These are phyloP conservation scores for Cirrhinus mrigala DNA, from an alignment of 2,797 vertebrate genomes.

Conservation along the genomic window DNA sequence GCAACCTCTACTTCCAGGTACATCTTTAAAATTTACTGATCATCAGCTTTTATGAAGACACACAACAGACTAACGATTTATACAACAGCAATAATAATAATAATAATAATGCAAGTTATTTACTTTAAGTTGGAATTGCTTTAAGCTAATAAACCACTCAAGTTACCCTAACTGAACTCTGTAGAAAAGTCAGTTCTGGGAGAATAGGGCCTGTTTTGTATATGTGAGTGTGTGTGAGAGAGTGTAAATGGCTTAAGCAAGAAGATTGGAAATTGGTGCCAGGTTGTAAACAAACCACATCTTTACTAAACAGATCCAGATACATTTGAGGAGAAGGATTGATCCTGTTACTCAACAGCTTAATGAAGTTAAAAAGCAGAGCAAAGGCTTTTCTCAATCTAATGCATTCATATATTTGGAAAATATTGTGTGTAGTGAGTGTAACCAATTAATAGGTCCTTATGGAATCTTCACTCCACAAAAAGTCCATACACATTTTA, in stretches of 20 bases:
- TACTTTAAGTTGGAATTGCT: background rate
- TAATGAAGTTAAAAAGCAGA: constrained; percentile 79
- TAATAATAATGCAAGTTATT: background rate
- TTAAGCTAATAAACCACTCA: background rate
- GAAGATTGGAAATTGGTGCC: constrained; percentile 76
- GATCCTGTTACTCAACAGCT: constrained; percentile 79
- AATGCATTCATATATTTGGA: background rate
- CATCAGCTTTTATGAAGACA: background rate
- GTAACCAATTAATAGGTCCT: background rate
- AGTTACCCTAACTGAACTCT: constrained; percentile 19
- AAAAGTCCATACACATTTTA: background rate
- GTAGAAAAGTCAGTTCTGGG: background rate
- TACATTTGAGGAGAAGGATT: constrained; percentile 76
- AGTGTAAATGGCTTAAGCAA: constrained; percentile 69
- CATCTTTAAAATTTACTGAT: background rate
- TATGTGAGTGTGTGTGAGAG: background rate
- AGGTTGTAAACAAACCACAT: constrained; percentile 79
- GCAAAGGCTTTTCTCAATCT: constrained; percentile 68
- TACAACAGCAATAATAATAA: background rate
- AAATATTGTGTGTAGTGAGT: background rate
- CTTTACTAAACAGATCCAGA: constrained; percentile 75
- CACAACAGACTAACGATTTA: background rate
- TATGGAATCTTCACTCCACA: background rate
- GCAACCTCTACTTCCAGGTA: constrained; percentile 97
- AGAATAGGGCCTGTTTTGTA: constrained; percentile 11